These are phyloP conservation scores for Sinopyrophorus schimmeli DNA, from an alignment of 2,888 invertebrate genomes.

Conservation along the genomic window DNA sequence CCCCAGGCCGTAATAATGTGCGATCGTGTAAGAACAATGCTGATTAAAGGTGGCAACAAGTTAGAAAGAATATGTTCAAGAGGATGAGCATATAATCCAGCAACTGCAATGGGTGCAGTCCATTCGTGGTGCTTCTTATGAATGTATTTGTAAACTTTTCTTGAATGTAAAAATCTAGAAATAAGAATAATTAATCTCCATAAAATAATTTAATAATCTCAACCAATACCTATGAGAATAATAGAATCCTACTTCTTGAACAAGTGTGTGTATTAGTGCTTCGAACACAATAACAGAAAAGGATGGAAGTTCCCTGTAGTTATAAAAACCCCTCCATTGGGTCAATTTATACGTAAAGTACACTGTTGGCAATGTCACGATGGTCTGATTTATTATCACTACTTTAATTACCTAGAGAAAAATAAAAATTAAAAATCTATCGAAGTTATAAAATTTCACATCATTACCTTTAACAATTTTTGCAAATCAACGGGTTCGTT, in stretches of 20 bases:
- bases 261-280: conserved; percentile 71
- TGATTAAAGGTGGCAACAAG: conserved; percentile 74
- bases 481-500: conserved; percentile 73
- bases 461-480: conserved; percentile 61
- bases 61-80: conserved; percentile 78
- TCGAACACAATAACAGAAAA: conserved; percentile 78
- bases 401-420: conserved; percentile 66
- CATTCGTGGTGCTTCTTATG: conserved; percentile 89
- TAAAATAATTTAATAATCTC: too few relatives aligned
- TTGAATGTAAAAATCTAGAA: conserved; percentile 71
- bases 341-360: conserved; percentile 65
- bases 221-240: conserved; percentile 84
- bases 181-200: too few relatives aligned
- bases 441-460: neutral
- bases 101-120: conserved; percentile 83
- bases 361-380: conserved; percentile 66
- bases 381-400: conserved; percentile 74
- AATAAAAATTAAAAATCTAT: neutral
- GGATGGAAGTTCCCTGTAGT: conserved; percentile 70
- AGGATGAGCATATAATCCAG: conserved; percentile 80
- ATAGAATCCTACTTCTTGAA: conserved; percentile 83
- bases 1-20: conserved; percentile 78
- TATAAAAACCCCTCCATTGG: conserved; percentile 68
- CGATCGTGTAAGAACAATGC: conserved; percentile 73
- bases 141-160: conserved; percentile 74